Percentiles rank a stretch among this genome's conserved stretches.
These are phyloP conservation scores for Ptychobarbus kaznakovi DNA, from an alignment of 2,797 vertebrate species.

Conservation along the genomic window DNA sequence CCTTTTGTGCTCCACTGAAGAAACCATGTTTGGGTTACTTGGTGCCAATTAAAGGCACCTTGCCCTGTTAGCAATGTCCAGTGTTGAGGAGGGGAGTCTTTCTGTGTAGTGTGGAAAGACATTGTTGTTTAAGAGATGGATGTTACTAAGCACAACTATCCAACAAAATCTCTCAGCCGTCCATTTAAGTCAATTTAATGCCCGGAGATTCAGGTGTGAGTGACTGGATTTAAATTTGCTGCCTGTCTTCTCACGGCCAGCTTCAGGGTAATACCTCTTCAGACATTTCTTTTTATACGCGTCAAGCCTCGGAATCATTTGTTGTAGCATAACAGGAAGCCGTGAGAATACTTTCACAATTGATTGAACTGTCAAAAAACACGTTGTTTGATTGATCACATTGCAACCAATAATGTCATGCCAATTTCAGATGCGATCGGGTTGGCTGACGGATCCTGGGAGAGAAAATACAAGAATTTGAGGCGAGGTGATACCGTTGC, in stretches of 20 bases:
- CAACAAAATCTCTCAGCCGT: constrained; percentile 15
- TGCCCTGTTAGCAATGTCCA: neutral
- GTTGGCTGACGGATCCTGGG: constrained; percentile 37
- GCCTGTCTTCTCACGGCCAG: constrained; percentile 63
- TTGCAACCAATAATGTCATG: constrained; percentile 74
- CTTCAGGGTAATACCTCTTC: constrained; percentile 65
- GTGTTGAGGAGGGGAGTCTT: neutral
- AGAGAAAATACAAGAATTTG: constrained; percentile 40
- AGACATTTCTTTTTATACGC: constrained; percentile 54
- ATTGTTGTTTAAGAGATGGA: constrained; percentile 6
- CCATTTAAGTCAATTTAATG: constrained; percentile 35
- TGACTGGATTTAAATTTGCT: constrained; percentile 59
- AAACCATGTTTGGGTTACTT: neutral
- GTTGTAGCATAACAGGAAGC: constrained; percentile 55
- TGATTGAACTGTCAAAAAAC: constrained; percentile 77
- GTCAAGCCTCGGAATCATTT: constrained; percentile 64
- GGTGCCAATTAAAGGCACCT: neutral
- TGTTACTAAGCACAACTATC: constrained; percentile 12
- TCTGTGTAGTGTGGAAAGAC: neutral
- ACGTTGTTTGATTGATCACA: constrained; percentile 74
- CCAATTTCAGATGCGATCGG: constrained; percentile 60
- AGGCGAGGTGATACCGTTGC: constrained; percentile 10
- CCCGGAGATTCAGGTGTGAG: constrained; percentile 25
- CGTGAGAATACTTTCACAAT: constrained; percentile 62
- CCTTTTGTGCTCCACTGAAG: neutral